phyloP scores from a whole-genome alignment of 2,797 vertebrate species.

The Dicrostonyx torquatus region DNA sequence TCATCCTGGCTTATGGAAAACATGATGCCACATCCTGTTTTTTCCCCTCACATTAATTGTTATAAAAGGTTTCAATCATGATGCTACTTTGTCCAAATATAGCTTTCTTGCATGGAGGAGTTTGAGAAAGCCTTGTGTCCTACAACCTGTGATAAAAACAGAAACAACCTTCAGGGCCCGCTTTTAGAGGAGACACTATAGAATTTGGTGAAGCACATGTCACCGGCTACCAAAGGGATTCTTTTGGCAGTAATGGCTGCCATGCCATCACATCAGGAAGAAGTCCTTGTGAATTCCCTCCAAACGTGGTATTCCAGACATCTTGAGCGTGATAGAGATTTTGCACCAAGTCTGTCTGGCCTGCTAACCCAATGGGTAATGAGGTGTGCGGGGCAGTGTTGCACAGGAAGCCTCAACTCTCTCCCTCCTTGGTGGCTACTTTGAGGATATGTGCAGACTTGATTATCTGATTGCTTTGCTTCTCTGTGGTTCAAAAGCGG shows the following conservation, averaged over 20 bases:
- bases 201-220: not conserved
- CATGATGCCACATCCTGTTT: slow-evolving; percentile 56
- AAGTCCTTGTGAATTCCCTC: not conserved
- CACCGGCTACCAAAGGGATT: not conserved
- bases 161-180: not conserved
- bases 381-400: fast-evolving
- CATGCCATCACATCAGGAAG: not conserved
- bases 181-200: not conserved
- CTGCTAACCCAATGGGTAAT: fast-evolving
- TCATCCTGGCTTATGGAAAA: slow-evolving; percentile 57
- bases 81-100: slow-evolving; percentile 48
- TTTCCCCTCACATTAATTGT: slow-evolving; percentile 42
- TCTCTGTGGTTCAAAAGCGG: not conserved
- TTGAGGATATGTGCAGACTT: not conserved
- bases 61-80: slow-evolving; percentile 40
- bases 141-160: not conserved
- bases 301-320: not conserved
- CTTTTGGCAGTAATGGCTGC: not conserved
- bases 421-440: not conserved
- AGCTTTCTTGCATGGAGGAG: not conserved
- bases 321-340: not conserved
- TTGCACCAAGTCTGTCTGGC: not conserved
- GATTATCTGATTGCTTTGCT: not conserved
- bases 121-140: not conserved
- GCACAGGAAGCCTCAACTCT: no score